These are phyloP conservation scores for Protomyctophum bolini DNA, from an alignment of 2,113 vertebrate genomes.

Conservation along the genomic window DNA sequence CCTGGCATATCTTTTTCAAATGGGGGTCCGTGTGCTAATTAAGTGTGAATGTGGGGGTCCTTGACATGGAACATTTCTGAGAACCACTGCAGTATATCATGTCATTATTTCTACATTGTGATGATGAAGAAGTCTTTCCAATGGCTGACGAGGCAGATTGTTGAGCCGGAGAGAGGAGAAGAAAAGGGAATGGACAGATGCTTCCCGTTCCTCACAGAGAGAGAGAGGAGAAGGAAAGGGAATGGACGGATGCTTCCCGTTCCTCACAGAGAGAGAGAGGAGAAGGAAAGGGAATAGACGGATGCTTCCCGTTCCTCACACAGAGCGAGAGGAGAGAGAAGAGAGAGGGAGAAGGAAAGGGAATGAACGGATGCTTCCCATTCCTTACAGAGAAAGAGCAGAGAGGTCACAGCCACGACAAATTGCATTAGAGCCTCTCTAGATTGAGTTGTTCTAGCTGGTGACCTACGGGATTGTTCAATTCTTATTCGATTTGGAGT, in stretches of 20 bases:
- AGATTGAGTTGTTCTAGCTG: constrained; percentile 43
- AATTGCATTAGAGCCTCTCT: constrained; percentile 52
- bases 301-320: constrained; percentile 26
- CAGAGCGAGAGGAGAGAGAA: constrained; percentile 7
- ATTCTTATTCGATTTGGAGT: constrained; percentile 53
- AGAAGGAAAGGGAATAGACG: constrained; percentile 1
- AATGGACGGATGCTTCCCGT: constrained; percentile 23
- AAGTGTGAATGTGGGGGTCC: no score
- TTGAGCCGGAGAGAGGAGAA: neutral
- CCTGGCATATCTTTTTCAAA: no score
- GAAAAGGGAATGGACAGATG: constrained; percentile 15
- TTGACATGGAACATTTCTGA: no score
- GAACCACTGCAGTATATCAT: no score
- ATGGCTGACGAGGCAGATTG: no score
- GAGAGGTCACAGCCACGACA: constrained; percentile 29
- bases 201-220: constrained; percentile 20
- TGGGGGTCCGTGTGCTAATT: no score
- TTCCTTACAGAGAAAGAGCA: constrained; percentile 22
- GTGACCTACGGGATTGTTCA: constrained; percentile 61
- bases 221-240: no score
- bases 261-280: constrained; percentile 19
- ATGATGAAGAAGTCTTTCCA: no score
- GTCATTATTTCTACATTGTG: no score
- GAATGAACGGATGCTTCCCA: constrained; percentile 18
- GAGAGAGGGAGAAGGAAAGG: no score